A percentile compares a stretch with the other conserved stretches of the same genome.
These are phyloP conservation scores for Callinectes sapidus DNA, from an alignment of 2,888 invertebrate species.

Conservation along the genomic window DNA sequence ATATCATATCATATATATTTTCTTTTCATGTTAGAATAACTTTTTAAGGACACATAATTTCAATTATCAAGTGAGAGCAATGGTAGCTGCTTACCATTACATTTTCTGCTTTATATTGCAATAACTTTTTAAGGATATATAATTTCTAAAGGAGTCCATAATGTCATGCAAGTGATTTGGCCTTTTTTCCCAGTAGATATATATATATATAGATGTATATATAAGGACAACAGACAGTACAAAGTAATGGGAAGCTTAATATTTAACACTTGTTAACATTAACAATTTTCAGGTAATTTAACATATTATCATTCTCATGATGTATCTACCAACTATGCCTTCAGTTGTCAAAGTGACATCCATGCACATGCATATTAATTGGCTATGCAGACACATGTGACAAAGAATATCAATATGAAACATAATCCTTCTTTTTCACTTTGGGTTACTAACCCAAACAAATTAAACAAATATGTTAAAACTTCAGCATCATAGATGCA, in stretches of 20 bases:
- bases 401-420: neutral
- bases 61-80: too few relatives aligned
- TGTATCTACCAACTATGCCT: constrained; percentile 63
- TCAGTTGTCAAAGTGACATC: constrained; percentile 31
- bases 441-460: neutral
- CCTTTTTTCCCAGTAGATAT: neutral
- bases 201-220: neutral
- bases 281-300: constrained; percentile 14
- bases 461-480: neutral
- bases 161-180: constrained; percentile 22
- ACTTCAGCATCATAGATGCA: neutral
- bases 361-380: constrained; percentile 65
- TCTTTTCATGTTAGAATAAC: neutral
- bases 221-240: constrained; percentile 2
- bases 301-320: constrained; percentile 57
- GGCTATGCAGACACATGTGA: constrained; percentile 17
- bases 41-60: too few relatives aligned
- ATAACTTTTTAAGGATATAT: neutral
- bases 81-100: neutral
- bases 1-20: neutral
- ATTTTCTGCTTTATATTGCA: neutral
- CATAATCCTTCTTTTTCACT: neutral
- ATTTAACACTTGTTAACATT: neutral
- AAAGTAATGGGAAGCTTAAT: constrained; percentile 35
- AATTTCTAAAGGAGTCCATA: neutral